phyloP scores from a whole-genome alignment of 2,888 invertebrate species.

The Invenusta paracnida region DNA sequence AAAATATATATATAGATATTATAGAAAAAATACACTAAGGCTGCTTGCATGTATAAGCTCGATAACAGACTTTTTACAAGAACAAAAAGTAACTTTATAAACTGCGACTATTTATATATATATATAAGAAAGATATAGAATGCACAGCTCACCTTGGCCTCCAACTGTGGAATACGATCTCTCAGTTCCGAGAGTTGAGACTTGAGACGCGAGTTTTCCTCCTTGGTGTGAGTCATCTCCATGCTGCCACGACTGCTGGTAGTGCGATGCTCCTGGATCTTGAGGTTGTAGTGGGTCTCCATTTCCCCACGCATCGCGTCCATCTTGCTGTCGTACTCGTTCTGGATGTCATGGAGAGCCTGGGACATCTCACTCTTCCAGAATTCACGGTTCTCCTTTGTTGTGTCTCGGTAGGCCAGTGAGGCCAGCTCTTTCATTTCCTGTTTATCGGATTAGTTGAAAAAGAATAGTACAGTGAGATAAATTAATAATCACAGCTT shows the following conservation, averaged over 20 bases:
- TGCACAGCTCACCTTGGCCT: slow-evolving; percentile 62
- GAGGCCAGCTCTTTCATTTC: slow-evolving; percentile 63
- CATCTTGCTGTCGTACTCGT: slow-evolving; percentile 62
- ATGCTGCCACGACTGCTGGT: slow-evolving; percentile 61
- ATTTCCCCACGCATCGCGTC: slow-evolving; percentile 61
- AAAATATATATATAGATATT: too few relatives aligned
- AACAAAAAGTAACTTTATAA: too few relatives aligned
- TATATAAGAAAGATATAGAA: too few relatives aligned
- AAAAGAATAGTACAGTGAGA: background rate
- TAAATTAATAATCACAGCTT: background rate
- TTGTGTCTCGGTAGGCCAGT: slow-evolving; percentile 63
- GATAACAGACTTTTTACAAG: too few relatives aligned
- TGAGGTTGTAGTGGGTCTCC: slow-evolving; percentile 63
- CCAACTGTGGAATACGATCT: slow-evolving; percentile 62
- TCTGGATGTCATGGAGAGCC: slow-evolving; percentile 63
- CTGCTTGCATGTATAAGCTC: too few relatives aligned
- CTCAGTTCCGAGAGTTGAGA: slow-evolving; percentile 60
- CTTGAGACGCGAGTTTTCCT: slow-evolving; percentile 62
- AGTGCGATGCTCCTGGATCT: slow-evolving; percentile 64
- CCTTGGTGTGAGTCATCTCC: slow-evolving; percentile 61
- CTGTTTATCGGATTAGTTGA: slow-evolving; percentile 47
- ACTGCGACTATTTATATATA: too few relatives aligned
- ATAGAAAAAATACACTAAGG: too few relatives aligned
- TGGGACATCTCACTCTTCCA: slow-evolving; percentile 64
- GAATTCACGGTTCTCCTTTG: slow-evolving; percentile 63